These are phyloP conservation scores for Hecatera dysodea DNA, from an alignment of 2,888 invertebrate species.

Conservation along the genomic window DNA sequence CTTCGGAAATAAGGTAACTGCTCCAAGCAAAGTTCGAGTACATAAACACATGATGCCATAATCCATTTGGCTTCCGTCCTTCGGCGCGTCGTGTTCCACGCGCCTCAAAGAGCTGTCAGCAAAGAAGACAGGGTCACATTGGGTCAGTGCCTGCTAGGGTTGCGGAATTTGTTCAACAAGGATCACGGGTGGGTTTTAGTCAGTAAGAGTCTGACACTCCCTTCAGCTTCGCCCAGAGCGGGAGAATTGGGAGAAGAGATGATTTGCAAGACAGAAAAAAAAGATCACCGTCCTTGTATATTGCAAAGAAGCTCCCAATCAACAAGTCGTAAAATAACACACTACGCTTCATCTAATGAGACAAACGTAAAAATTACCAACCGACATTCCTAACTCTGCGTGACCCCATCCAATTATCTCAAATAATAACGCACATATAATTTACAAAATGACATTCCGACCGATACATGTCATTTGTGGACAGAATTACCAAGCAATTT, in stretches of 20 bases:
- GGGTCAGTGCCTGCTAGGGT: too few species aligned
- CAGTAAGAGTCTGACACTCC: too few species aligned
- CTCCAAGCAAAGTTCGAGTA: neutral
- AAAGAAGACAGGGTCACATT: too few species aligned
- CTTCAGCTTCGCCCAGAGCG: too few species aligned
- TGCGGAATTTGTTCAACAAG: too few species aligned
- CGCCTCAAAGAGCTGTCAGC: too few species aligned
- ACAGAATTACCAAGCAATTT: slow-evolving; percentile 81
- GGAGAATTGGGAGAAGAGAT: too few species aligned
- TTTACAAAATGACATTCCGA: slow-evolving; percentile 87
- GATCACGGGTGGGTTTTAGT: too few species aligned
- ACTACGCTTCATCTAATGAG: slow-evolving; percentile 55
- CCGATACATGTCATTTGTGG: slow-evolving; percentile 84
- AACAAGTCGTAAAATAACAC: slow-evolving; percentile 33
- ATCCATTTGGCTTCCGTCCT: neutral
- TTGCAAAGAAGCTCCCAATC: slow-evolving; percentile 10
- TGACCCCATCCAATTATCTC: slow-evolving; percentile 80
- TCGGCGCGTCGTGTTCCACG: too few species aligned
- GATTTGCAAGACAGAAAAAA: too few species aligned
- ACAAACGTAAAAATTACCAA: slow-evolving; percentile 55
- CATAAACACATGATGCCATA: neutral
- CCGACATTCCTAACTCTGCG: slow-evolving; percentile 80
- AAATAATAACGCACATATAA: slow-evolving; percentile 77
- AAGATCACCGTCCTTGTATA: neutral
- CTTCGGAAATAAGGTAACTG: neutral